Evolutionary conservation across 2,797 vertebrate genomes (phyloP), one percentile per base, ranked within the genome.

Genomic region (Cygnus olor): DNA sequence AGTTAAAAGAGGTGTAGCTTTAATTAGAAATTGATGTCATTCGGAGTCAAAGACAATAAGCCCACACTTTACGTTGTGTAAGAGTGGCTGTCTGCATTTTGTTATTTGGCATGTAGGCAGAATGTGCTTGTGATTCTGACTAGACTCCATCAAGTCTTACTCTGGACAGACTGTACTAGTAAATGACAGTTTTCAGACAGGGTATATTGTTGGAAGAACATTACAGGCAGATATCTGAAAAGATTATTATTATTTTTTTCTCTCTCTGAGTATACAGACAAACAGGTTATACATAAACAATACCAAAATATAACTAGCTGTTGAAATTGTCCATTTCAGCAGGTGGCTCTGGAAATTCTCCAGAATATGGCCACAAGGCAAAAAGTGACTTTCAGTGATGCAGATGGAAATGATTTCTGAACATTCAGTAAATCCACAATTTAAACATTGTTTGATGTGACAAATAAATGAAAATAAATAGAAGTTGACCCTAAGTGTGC

Each of bases 391-490:
- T 90, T 87, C 68, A 73, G 2, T 60, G 20, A 27, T 47, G 40
- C 8, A 89, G 19, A 28, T 19, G 11, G 44, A 87, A 85, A 78
- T 2, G 0, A 11, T 34, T 78, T 88, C 28, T 68, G 16, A 86
- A 74, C 20, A 34, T 71, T 64, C 68, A 88, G 14, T 15, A 88
- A 78, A 83, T 78, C 44, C 69, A 21, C 9, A 90, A 94, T 71
- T 71, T 61, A 84, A 91, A 79, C 14, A 30, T 58, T 78, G 15
- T 57, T 86, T 93, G 54, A 91, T 88, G 44, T 93, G 80, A 78
- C 45, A 84, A 90, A 72, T 18, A 71, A 22, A 28, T 51, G 66
- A 76, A 91, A 91, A 64, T 40, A 90, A 88, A 69, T 45, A 45
- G 3, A 58, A 76, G 18, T 60, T 83, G 40, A 63, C 30, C 68